phyloP scores from a whole-genome alignment of 2,113 vertebrate genomes.

The Motacilla tschutschensis region DNA sequence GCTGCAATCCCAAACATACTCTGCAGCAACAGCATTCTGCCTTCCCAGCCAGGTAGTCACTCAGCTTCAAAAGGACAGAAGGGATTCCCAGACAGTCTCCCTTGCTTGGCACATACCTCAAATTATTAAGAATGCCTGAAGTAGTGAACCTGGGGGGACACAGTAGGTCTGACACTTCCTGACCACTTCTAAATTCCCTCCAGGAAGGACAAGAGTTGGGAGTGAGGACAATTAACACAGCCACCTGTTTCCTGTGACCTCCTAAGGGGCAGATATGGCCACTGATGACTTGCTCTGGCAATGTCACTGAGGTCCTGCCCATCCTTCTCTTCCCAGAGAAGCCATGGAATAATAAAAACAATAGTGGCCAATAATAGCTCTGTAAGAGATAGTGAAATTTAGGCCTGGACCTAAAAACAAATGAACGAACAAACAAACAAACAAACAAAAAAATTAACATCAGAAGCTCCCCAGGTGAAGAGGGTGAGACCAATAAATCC shows the following conservation, averaged over 20 bases:
- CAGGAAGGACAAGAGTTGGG: slow-evolving; percentile 49
- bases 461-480: neutral
- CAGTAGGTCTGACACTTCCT: slow-evolving; percentile 19
- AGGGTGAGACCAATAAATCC: neutral
- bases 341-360: slow-evolving; percentile 5
- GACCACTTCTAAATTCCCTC: slow-evolving; percentile 12
- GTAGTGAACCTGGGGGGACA: neutral
- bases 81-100: neutral
- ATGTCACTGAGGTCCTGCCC: neutral
- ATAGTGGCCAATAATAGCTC: neutral
- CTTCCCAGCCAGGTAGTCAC: neutral
- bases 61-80: neutral
- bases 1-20: neutral
- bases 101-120: neutral
- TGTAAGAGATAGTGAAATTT: neutral
- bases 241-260: slow-evolving; percentile 60
- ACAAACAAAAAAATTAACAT: neutral
- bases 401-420: neutral
- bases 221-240: slow-evolving; percentile 27
- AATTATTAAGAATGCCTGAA: neutral
- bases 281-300: neutral
- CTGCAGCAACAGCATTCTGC: neutral
- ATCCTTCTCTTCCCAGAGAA: slow-evolving; percentile 26
- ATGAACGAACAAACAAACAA: neutral
- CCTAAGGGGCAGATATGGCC: neutral